Percentiles rank a stretch among this genome's conserved stretches.
Conservation (phyloP, 2,888 invertebrate genomes). For the Erebia epiphron region DNA sequence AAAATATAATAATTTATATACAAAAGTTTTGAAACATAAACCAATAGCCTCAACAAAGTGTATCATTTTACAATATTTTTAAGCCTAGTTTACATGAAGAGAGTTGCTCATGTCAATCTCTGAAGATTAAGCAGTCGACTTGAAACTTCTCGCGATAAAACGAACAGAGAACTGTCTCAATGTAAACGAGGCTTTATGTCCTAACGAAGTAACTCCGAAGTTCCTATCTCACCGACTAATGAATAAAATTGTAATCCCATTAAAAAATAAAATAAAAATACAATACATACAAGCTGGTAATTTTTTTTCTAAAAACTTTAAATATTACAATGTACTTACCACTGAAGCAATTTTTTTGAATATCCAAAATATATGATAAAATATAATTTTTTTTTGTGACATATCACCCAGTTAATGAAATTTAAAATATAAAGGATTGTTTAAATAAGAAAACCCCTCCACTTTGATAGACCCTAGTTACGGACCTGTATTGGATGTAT, state of each 20-base stretch:
- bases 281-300: constrained; percentile 4
- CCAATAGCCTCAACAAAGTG: constrained; percentile 24
- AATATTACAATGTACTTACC: background rate
- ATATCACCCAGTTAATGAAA: too few relatives aligned
- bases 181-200: constrained; percentile 10
- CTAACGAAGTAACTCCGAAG: constrained; percentile 17
- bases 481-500: too few relatives aligned
- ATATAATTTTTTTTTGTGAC: too few relatives aligned
- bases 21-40: constrained; percentile 23
- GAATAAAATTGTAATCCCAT: constrained; percentile 17
- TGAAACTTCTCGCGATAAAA: too few relatives aligned
- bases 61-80: constrained; percentile 9
- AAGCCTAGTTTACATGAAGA: constrained; percentile 10
- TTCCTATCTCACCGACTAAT: constrained; percentile 19
- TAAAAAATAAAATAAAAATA: constrained; percentile 12
- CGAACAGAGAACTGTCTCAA: background rate
- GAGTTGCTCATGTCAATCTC: background rate
- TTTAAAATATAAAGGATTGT: too few relatives aligned
- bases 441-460: too few relatives aligned
- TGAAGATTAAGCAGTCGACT: too few relatives aligned
- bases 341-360: background rate
- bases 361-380: background rate
- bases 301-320: constrained; percentile 7
- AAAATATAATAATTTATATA: constrained; percentile 22
- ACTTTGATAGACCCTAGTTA: too few relatives aligned